Conservation (phyloP, 2,113 vertebrate species). For the Gambusia affinis region DNA sequence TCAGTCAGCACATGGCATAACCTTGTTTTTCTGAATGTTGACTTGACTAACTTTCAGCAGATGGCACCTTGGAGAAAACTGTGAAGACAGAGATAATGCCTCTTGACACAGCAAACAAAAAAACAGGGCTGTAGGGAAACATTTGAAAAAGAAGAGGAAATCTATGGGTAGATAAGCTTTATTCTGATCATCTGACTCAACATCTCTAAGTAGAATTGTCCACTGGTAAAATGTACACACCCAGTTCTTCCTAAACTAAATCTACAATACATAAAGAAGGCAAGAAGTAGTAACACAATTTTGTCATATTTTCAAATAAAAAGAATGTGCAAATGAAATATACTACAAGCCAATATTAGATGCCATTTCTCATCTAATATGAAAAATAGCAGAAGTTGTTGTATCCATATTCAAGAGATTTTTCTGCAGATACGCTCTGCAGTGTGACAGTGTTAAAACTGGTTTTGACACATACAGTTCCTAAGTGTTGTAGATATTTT, state of each 20-base stretch:
- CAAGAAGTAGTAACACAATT: background rate
- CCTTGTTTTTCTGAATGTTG: slow-evolving; percentile 49
- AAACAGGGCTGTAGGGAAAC: background rate
- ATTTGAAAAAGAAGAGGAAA: slow-evolving; percentile 24
- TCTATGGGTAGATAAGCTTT: background rate
- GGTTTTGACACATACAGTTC: background rate
- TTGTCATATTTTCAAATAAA: background rate
- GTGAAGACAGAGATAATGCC: background rate
- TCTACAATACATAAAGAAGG: background rate
- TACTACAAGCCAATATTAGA: too few species aligned
- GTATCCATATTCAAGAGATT: background rate
- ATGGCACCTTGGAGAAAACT: slow-evolving; percentile 15
- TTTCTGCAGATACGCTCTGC: too few species aligned
- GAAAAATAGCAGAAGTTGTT: background rate
- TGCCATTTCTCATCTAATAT: background rate
- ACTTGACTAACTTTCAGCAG: slow-evolving; percentile 19
- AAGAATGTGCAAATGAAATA: too few species aligned
- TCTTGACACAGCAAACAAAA: background rate
- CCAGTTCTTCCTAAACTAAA: background rate
- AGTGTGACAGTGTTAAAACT: background rate
- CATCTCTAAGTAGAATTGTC: background rate
- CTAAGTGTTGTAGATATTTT: background rate
- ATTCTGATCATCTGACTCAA: slow-evolving; percentile 11
- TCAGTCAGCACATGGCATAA: slow-evolving; percentile 64
- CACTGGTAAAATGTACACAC: background rate